Percentiles rank a stretch among this genome's conserved stretches.
phyloP scores from a whole-genome alignment of 2,797 vertebrate species.

The Mus spretus region DNA sequence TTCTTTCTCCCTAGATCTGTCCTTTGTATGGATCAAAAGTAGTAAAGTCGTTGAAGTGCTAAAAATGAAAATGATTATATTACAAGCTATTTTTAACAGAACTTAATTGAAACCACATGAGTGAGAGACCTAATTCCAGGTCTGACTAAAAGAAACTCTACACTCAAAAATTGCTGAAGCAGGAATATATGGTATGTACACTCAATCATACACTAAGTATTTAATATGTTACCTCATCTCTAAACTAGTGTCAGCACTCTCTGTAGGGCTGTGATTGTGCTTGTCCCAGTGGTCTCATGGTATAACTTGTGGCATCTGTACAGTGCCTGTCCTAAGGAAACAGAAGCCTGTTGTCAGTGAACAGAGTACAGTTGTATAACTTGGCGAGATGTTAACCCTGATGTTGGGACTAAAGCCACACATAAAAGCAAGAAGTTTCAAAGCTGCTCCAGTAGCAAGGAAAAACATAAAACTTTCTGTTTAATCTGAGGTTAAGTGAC shows the following conservation, averaged over 20 bases:
- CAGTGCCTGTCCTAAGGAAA: conserved; percentile 52
- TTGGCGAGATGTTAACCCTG: conserved; percentile 57
- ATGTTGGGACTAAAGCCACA: conserved; percentile 59
- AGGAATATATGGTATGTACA: conserved; percentile 76
- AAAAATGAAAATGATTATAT: conserved; percentile 80
- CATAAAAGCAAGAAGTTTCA: conserved; percentile 61
- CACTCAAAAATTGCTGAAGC: conserved; percentile 81
- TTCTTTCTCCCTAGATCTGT: conserved; percentile 49
- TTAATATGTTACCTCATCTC: conserved; percentile 56
- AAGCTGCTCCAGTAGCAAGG: conserved; percentile 47
- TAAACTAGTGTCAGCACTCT: conserved; percentile 29
- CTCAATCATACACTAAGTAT: conserved; percentile 59
- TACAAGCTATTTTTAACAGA: conserved; percentile 86
- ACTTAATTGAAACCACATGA: conserved; percentile 89
- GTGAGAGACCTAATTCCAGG: conserved; percentile 86
- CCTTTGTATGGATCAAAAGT: conserved; percentile 72
- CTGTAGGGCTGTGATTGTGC: conserved; percentile 4
- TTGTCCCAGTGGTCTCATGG: conserved; percentile 1
- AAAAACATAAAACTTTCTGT: conserved; percentile 54
- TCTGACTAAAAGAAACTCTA: conserved; percentile 88
- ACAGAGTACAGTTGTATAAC: conserved; percentile 50
- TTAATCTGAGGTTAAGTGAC: conserved; percentile 59
- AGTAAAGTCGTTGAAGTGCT: conserved; percentile 76
- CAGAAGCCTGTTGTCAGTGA: conserved; percentile 35
- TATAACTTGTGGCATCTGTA: conserved; percentile 27